phyloP scores from a whole-genome alignment of 2,113 vertebrate species.

The Buteo buteo region DNA sequence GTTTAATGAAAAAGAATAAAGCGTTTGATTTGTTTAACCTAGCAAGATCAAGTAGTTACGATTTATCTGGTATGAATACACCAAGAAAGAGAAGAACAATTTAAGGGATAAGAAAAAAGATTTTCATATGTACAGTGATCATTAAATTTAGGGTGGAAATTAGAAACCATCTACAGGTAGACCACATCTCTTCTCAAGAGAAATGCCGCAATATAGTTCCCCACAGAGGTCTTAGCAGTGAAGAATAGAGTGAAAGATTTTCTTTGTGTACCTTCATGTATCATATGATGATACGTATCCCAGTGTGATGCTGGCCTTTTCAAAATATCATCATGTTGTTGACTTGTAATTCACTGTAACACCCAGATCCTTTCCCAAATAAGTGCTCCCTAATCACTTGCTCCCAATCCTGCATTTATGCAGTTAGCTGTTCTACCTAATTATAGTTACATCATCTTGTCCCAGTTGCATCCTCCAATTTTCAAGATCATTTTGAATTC shows the following conservation, averaged over 20 bases:
- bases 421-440: background rate
- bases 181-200: background rate
- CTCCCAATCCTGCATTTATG: background rate
- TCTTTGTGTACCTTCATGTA: background rate
- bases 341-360: background rate
- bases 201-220: background rate
- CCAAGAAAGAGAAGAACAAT: background rate
- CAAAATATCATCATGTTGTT: background rate
- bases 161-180: background rate
- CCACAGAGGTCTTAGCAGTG: background rate
- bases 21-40: background rate
- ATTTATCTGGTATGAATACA: background rate
- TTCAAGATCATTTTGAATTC: background rate
- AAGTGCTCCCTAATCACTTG: background rate
- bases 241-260: background rate
- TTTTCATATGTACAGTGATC: background rate
- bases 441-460: background rate
- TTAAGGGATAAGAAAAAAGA: background rate
- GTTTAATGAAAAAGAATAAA: background rate
- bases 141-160: background rate
- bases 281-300: background rate
- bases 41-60: background rate
- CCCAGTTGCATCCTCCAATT: background rate
- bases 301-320: background rate
- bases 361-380: background rate